Base-by-base conservation (phyloP, 2,113 vertebrate genomes). In the Pontoporia blainvillei region DNA sequence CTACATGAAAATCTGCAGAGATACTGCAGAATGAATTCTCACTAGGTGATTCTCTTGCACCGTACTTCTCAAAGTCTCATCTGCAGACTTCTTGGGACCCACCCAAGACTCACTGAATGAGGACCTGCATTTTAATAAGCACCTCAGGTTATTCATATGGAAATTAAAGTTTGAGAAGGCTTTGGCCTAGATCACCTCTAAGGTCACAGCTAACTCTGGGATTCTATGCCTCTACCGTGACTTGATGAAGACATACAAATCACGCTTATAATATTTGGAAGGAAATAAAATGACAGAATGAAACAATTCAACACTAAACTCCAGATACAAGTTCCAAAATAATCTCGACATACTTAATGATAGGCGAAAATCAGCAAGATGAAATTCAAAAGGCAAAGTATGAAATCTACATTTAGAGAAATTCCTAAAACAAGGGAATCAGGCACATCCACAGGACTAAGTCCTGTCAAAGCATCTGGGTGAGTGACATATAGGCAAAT, bases 381-480 rank as follows among this genome's bases (percentile, higher is more conserved):
- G 13, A 86, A 95, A 91, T 66, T 89, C 25, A 94, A 96, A 91
- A 78, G 39, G 5, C 36, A 76, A 91, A 96, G 14, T 89, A 81
- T 13, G 44, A 96, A 94, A 96, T 94, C 54, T 86, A 8, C 29
- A 5, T 72, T 94, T 86, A 62, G 61, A 91, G 8, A 83, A 82
- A 93, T 85, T 83, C 61, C n/a, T 95, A 39, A 94, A 96, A 91
- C 20, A 86, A 91, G 21, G 10, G 39, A 95, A 78, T 89, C 54
- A 61, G 20, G 20, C 25, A 72, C 75, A 84, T 84, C 12, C 12
- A 31, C 2, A 69, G 27, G 15, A 31, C 3, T 17, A 75, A 79
- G 8, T 12, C 29, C 25, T 54, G 8, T 1, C 73, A 91, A 78
- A 95, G 18, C 66, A 81, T 69, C 59, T 39, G 54, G 31, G 34